Evolutionary conservation across 2,113 vertebrate species (phyloP), one percentile per base, ranked within the genome.

Genomic region (Bubo blakistoni): DNA sequence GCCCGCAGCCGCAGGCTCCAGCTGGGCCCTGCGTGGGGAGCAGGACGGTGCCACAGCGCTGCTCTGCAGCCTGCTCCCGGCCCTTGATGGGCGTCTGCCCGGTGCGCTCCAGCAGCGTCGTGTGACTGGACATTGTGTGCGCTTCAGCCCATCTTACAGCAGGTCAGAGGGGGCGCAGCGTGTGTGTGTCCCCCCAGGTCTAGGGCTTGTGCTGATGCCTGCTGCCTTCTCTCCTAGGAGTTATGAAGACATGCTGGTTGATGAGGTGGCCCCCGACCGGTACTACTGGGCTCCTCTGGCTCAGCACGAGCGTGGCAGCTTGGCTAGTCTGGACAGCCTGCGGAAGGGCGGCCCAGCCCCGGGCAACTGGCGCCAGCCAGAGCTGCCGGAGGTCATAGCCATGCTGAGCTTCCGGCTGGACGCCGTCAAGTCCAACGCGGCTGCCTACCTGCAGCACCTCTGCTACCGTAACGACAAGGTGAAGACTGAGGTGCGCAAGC

Each of bases 401-500:
- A 99, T 99, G 99, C 98, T 99, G 29, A 99, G 98, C 83, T 99
- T 99, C 96, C 98, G 99, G 7, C 96, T 99, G 93, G 99, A 99
- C 11, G 98, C 99, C 0, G 99, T 99, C 91, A 99, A 98, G 94
- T 99, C 99, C 97, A 99, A 99, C 0, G 99, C 99, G 0, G 99
- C 99, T 0, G 99, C 99, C 3, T 99, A 98, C 94, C 98, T 99
- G 95, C 99, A 99, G 87, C 99, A 99, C 94, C 98, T 99, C 93
- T 99, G 99, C 93, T 99, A 98, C 92, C 99, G 99, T 66, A 99
- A 99, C 0, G 99, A 99, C 96, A 99, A 99, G 97, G 98, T 99
- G 96, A 99, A 99, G 97, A 98, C 99, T 0, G 99, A 99, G 5
- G 99, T 99, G 63, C 99, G 99, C 76, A 98, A 98, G 78, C 89